phyloP scores from a whole-genome alignment of 2,113 vertebrate species.

The Oryzias javanicus region DNA sequence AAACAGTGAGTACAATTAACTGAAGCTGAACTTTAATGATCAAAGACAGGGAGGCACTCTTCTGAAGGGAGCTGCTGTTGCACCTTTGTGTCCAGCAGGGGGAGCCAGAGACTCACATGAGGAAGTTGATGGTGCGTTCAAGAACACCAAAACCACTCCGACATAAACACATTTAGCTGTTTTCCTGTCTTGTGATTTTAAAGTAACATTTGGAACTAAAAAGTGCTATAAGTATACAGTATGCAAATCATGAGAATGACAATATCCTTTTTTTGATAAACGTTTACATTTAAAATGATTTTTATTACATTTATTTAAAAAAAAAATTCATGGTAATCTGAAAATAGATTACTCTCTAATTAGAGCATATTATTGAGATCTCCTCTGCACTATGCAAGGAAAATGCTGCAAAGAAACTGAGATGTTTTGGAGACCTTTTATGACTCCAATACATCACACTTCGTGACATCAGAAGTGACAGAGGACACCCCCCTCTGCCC shows the following conservation, averaged over 20 bases:
- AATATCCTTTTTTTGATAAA: too few relatives aligned
- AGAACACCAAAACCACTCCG: not conserved
- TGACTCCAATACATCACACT: slow-evolving; percentile 93
- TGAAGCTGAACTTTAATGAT: too few relatives aligned
- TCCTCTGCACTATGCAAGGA: slow-evolving; percentile 7
- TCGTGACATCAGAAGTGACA: slow-evolving; percentile 83
- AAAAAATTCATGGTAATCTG: too few relatives aligned
- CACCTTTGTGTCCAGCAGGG: slow-evolving; percentile 78
- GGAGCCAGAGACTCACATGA: slow-evolving; percentile 81
- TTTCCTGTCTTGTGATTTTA: not conserved
- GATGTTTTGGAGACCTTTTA: slow-evolving; percentile 55
- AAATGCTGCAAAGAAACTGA: slow-evolving; percentile 23
- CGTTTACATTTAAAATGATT: too few relatives aligned
- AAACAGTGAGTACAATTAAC: too few relatives aligned
- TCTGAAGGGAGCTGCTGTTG: slow-evolving; percentile 11
- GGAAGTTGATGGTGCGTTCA: slow-evolving; percentile 31
- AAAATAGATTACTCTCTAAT: too few relatives aligned
- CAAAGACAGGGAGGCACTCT: too few relatives aligned
- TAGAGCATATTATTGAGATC: not conserved
- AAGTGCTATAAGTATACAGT: too few relatives aligned
- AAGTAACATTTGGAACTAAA: too few relatives aligned
- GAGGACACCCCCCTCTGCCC: slow-evolving; percentile 47
- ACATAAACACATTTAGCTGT: not conserved
- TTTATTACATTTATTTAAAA: too few relatives aligned
- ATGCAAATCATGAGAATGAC: too few relatives aligned